These are phyloP conservation scores for Spodoptera picta DNA, from an alignment of 2,888 invertebrate genomes.

Conservation along the genomic window DNA sequence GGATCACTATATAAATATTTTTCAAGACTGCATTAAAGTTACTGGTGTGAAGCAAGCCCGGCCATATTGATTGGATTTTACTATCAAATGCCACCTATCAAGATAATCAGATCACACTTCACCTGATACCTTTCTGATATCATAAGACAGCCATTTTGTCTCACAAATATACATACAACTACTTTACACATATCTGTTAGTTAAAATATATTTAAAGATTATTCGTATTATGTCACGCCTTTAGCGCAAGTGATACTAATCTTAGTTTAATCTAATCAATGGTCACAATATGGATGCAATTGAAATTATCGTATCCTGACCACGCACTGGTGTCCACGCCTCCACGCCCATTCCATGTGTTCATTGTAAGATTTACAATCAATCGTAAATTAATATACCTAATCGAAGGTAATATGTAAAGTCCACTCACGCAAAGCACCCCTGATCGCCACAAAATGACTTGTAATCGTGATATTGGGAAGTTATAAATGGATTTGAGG, in stretches of 20 bases:
- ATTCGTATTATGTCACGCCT: slow-evolving; percentile 7
- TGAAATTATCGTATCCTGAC: slow-evolving; percentile 10
- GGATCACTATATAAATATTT: too few relatives aligned
- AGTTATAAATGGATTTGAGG: slow-evolving; percentile 9
- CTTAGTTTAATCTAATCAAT: slow-evolving; percentile 36
- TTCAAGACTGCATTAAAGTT: too few relatives aligned
- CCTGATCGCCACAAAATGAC: slow-evolving; percentile 2
- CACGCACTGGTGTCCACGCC: slow-evolving; percentile 55
- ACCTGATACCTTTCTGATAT: too few relatives aligned
- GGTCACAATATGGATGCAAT: slow-evolving; percentile 20
- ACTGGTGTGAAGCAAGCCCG: too few relatives aligned
- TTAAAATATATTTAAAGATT: background rate
- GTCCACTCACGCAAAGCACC: background rate
- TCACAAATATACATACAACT: too few relatives aligned
- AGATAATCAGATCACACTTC: too few relatives aligned
- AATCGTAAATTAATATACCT: slow-evolving; percentile 16
- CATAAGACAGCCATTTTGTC: too few relatives aligned
- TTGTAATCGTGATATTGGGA: background rate
- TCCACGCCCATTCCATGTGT: slow-evolving; percentile 43
- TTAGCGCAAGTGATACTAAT: slow-evolving; percentile 23
- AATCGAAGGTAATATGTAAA: background rate
- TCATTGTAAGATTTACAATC: slow-evolving; percentile 21
- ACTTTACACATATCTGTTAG: too few relatives aligned
- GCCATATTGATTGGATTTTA: too few relatives aligned
- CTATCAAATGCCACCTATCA: too few relatives aligned